Evolutionary conservation across 2,797 vertebrate genomes (phyloP).

Genomic region (Sebastes steindachneri): DNA sequence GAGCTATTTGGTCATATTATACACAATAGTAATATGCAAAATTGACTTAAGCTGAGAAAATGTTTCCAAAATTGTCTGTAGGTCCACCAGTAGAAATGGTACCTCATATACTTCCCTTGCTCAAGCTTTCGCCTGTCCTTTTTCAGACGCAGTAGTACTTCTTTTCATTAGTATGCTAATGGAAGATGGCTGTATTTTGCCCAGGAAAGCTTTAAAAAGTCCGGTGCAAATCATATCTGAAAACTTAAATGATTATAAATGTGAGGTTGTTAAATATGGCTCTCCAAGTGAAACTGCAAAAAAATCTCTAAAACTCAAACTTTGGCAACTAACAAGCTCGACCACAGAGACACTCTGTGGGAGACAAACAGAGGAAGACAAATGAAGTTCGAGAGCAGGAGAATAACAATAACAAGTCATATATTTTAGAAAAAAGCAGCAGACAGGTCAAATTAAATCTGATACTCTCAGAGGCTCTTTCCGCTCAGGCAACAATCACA

Average conservation of each 20-base stretch:
- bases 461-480: not conserved
- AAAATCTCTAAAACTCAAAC: not conserved
- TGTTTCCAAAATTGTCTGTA: not conserved
- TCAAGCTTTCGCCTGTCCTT: not conserved
- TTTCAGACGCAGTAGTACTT: not conserved
- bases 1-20: not conserved
- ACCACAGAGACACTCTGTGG: not conserved
- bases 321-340: slow-evolving; percentile 3
- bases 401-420: not conserved
- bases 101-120: not conserved
- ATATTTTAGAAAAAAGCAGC: not conserved
- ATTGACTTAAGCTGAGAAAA: not conserved
- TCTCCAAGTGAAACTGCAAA: not conserved
- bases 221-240: not conserved
- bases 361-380: not conserved
- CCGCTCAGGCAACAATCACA: not conserved
- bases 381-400: not conserved
- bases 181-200: not conserved
- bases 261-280: not conserved
- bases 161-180: slow-evolving; percentile 4
- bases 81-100: not conserved
- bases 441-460: not conserved
- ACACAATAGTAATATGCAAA: not conserved
- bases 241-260: slow-evolving; percentile 9
- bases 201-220: not conserved